Evolutionary conservation across 2,888 invertebrate genomes (phyloP), one percentile per base, ranked within the genome.

Genomic region (Agonum fuliginosum): DNA sequence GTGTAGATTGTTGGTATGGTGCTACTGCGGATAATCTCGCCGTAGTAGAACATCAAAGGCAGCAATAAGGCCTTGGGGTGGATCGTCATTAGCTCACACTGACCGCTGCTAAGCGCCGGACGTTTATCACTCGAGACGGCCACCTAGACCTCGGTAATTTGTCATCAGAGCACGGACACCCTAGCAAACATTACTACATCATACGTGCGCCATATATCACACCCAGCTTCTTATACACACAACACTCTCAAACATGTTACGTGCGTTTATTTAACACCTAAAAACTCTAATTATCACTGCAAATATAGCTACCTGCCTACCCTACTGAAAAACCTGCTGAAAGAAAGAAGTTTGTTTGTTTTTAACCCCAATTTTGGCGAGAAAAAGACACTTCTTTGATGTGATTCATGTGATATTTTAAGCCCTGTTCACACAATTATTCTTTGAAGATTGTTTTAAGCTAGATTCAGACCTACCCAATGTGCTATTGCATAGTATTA

Each of bases 81-180:
- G 51, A 30, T 43, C 54, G 72, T 72, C 72, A 72, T 72, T 72
- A 72, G 72, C 72, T 72, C 46, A 37, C 27, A 46, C 74, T 74
- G 74, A 74, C 74, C 74, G 74, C 74, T 14, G 74, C 74, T 65
- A 65, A 62, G 74, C 74, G 41, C 19, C 65, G 65, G 74, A 71
- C 74, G 74, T 74, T 74, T 74, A 74, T 74, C 74, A 74, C 74
- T 62, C 74, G 74, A 74, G 74, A 74, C 74, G 74, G 74, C 62
- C 62, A 71, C 71, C 51, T 48, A 51, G 51, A 71, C 71, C 71
- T 71, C 62, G 65, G 74, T 74, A 74, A 74, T 74, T 74, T 74
- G 74, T 74, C 74, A 74, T 74, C 74, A 62, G 74, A 74, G 65
- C 74, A 65, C 71, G 71, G 71, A 71, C 71, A 71, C 71, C 71